Conservation (phyloP, 2,113 vertebrate genomes). For the Tonatia bakeri region DNA sequence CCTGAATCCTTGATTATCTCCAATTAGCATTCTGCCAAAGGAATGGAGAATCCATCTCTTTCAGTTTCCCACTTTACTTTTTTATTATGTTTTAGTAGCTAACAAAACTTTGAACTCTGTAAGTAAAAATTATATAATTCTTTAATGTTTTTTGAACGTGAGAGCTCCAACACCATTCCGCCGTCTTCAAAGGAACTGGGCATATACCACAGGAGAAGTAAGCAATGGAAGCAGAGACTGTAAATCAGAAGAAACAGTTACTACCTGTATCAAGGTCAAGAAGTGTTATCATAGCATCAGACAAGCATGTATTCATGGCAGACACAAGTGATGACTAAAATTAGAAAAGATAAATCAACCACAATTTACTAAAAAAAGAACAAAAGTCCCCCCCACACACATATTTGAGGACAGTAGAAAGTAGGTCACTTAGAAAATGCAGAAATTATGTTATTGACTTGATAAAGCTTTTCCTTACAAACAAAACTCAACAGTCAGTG, state of each 20-base stretch:
- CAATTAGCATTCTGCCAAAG: not conserved
- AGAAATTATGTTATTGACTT: not conserved
- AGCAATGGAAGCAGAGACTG: not conserved
- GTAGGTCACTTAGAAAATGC: not conserved
- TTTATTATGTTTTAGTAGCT: not conserved
- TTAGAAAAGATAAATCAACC: not conserved
- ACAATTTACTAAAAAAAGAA: not conserved
- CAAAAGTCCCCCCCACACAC: not conserved
- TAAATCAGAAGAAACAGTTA: too few relatives aligned
- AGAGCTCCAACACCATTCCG: not conserved
- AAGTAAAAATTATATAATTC: not conserved
- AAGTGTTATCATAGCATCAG: not conserved
- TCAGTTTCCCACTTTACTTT: not conserved
- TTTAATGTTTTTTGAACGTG: not conserved
- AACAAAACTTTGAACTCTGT: not conserved
- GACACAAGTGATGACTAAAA: not conserved
- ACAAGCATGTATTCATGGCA: not conserved
- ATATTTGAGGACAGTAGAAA: not conserved
- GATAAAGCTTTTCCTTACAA: not conserved
- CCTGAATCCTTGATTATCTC: not conserved
- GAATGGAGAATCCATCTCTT: not conserved
- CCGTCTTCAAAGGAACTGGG: not conserved
- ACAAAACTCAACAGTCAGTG: not conserved
- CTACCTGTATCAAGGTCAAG: not conserved
- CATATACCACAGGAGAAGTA: not conserved